Conservation (phyloP, 2,113 vertebrate species). For the Ceuthmochares aereus region DNA sequence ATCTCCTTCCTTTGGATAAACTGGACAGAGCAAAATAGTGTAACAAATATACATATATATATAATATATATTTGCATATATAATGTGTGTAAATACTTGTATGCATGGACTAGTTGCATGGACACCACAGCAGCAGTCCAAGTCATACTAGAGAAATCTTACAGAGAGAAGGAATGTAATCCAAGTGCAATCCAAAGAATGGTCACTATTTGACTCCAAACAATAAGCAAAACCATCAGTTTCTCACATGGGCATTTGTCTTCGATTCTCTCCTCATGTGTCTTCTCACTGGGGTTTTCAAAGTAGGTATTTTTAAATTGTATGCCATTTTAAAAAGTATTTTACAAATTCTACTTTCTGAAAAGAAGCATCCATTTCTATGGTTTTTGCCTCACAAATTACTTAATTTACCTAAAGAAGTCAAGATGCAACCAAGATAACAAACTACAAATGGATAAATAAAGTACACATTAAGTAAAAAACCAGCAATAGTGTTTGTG, state of each 20-base stretch:
- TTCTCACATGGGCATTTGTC: conserved; percentile 13
- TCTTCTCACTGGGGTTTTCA: conserved; percentile 26
- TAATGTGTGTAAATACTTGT: not conserved
- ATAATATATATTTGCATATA: not conserved
- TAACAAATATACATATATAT: not conserved
- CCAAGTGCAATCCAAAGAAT: no score
- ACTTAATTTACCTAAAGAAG: conserved; percentile 38
- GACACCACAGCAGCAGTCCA: not conserved
- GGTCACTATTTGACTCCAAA: not conserved
- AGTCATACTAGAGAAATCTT: not conserved
- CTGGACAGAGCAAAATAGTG: not conserved
- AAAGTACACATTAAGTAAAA: not conserved
- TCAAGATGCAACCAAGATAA: not conserved
- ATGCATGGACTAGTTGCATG: not conserved
- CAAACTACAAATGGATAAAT: not conserved
- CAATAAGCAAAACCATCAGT: not conserved
- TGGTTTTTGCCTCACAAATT: conserved; percentile 21
- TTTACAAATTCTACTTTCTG: conserved; percentile 49
- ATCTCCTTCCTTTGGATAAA: not conserved
- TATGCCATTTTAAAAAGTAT: conserved; percentile 31
- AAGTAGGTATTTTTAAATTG: conserved; percentile 18
- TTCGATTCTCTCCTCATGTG: conserved; percentile 30
- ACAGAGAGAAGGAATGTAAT: not conserved
- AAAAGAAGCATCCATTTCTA: conserved; percentile 47
- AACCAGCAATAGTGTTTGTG: not conserved